phyloP scores from a whole-genome alignment of 2,888 invertebrate genomes.

The Drosophila buzzatii region DNA sequence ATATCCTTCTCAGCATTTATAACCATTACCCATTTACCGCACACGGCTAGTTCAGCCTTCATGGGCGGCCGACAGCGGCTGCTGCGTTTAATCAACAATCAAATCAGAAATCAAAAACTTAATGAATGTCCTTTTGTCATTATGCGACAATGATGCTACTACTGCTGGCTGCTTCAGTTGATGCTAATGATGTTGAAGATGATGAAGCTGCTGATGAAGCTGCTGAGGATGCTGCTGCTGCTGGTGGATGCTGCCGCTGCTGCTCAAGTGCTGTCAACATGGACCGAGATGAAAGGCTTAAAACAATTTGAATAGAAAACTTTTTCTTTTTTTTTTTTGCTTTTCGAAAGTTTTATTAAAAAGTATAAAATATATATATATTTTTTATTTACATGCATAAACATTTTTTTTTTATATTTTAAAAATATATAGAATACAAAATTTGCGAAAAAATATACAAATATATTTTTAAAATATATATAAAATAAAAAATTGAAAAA shows the following conservation, averaged over 20 bases:
- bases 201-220: conserved; percentile 16
- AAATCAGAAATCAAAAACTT: conserved; percentile 84
- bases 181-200: conserved; percentile 27
- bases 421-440: too few species aligned
- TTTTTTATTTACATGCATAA: too few species aligned
- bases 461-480: too few species aligned
- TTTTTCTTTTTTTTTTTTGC: too few species aligned
- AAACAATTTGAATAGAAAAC: too few species aligned
- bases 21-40: conserved; percentile 27
- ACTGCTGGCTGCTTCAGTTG: neutral
- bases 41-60: conserved; percentile 15
- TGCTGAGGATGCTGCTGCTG: neutral
- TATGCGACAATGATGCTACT: conserved; percentile 52
- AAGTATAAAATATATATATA: too few species aligned
- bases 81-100: conserved; percentile 77
- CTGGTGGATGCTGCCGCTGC: neutral
- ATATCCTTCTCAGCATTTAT: conserved; percentile 71
- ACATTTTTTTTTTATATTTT: too few species aligned
- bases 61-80: conserved; percentile 4
- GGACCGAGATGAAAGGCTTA: neutral
- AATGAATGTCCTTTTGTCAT: conserved; percentile 83
- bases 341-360: too few species aligned
- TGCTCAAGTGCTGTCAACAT: neutral
- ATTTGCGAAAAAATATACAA: too few species aligned
- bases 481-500: too few species aligned